Evolutionary conservation across 1,140 invertebrate genomes (phyloP).

Genomic region (Spodoptera frugiperda): DNA sequence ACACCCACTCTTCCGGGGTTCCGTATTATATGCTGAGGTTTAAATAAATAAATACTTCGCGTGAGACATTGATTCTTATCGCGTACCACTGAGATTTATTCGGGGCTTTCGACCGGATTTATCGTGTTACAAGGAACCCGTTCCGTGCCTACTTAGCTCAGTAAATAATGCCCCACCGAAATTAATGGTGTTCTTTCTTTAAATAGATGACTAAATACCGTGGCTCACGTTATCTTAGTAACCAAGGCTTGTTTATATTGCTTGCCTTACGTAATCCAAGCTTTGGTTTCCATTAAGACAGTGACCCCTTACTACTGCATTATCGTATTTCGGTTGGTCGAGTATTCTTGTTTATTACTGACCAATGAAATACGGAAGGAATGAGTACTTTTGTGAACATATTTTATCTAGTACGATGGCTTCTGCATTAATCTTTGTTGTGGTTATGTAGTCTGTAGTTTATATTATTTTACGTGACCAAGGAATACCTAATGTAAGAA

Average conservation of each 20-base stretch:
- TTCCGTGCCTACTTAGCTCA: constrained; percentile 83
- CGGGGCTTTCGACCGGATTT: constrained; percentile 77
- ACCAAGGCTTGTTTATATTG: constrained; percentile 74
- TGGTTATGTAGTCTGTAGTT: neutral
- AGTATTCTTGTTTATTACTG: constrained; percentile 27
- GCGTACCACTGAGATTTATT: constrained; percentile 82
- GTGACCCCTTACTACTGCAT: constrained; percentile 57
- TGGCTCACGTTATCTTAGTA: constrained; percentile 79
- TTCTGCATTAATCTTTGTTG: no score
- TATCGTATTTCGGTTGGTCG: constrained; percentile 34
- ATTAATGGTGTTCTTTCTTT: constrained; percentile 83
- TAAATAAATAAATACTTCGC: constrained; percentile 80
- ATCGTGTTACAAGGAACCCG: constrained; percentile 80
- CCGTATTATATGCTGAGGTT: constrained; percentile 64
- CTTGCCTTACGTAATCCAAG: constrained; percentile 75
- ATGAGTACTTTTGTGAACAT: neutral
- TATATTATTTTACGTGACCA: neutral
- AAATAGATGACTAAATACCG: constrained; percentile 85
- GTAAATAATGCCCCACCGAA: constrained; percentile 82
- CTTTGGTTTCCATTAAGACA: constrained; percentile 73
- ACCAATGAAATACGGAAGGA: constrained; percentile 14
- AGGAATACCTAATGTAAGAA: no score
- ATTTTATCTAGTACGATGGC: neutral
- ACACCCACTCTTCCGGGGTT: constrained; percentile 69
- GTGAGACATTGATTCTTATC: constrained; percentile 85